phyloP scores from a whole-genome alignment of 1,140 invertebrate genomes.

The Drosophila lowei region DNA sequence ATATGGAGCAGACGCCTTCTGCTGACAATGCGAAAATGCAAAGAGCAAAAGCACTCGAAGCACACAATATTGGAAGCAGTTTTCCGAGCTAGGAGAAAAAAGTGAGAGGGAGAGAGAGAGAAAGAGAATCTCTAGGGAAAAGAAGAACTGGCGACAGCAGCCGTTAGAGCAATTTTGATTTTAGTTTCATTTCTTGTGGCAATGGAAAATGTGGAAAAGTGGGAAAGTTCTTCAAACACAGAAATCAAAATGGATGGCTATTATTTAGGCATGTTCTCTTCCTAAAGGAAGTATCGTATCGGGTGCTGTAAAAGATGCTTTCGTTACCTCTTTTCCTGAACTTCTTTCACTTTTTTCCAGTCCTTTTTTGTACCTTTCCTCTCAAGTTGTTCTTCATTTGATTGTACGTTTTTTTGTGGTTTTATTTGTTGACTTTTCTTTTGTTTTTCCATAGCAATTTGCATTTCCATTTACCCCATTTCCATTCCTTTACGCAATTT shows the following conservation, averaged over 20 bases:
- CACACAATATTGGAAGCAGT: constrained; percentile 51
- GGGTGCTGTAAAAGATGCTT: background rate
- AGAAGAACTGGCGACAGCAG: constrained; percentile 21
- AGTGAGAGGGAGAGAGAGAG: background rate
- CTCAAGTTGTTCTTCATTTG: constrained; percentile 32
- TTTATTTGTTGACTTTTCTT: constrained; percentile 28
- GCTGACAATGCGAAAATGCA: constrained; percentile 80
- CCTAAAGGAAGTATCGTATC: background rate
- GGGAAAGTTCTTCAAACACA: constrained; percentile 25
- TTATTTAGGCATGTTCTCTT: constrained; percentile 24
- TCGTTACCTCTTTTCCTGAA: constrained; percentile 3
- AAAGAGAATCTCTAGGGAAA: background rate
- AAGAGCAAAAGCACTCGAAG: constrained; percentile 74
- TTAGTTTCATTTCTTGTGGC: constrained; percentile 25
- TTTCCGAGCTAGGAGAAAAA: background rate
- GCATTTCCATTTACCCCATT: constrained; percentile 34
- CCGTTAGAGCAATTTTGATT: constrained; percentile 5
- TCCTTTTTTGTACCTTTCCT: constrained; percentile 1
- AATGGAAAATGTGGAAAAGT: constrained; percentile 23
- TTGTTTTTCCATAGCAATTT: constrained; percentile 34
- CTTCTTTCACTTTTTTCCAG: constrained; percentile 11
- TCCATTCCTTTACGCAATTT: constrained; percentile 34
- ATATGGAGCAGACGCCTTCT: constrained; percentile 66
- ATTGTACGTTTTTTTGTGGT: background rate
- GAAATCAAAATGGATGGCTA: constrained; percentile 21